A percentile compares a stretch with the other conserved stretches of the same genome.
phyloP scores from a whole-genome alignment of 2,888 invertebrate genomes.

The Heterodera filipjevi region DNA sequence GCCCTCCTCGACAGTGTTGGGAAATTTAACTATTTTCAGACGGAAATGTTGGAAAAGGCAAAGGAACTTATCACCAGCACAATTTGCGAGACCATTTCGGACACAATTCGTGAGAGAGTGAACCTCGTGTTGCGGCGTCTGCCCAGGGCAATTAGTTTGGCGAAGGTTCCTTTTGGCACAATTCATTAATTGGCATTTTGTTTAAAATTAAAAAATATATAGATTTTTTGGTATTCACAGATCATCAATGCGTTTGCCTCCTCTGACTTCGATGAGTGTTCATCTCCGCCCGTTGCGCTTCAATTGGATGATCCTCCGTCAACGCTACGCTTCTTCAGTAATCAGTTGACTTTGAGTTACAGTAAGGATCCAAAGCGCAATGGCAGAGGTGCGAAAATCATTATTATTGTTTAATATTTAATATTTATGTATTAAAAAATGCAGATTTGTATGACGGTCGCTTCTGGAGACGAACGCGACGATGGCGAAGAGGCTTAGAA shows the following conservation, averaged over 20 bases:
- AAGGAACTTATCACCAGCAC: slow-evolving; percentile 44
- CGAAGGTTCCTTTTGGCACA: slow-evolving; percentile 29
- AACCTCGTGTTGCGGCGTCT: slow-evolving; percentile 40
- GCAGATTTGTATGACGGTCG: not conserved
- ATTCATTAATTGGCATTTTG: not conserved
- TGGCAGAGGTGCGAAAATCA: not conserved
- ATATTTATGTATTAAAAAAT: not conserved
- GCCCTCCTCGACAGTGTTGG: not conserved
- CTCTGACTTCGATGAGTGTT: not conserved
- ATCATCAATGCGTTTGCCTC: not conserved
- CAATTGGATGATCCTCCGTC: not conserved
- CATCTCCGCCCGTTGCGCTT: slow-evolving; percentile 1
- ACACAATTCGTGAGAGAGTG: slow-evolving; percentile 44
- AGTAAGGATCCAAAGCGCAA: not conserved
- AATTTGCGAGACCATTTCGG: slow-evolving; percentile 45
- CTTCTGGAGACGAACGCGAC: not conserved
- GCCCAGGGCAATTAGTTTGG: slow-evolving; percentile 38
- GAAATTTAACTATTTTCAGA: slow-evolving; percentile 35
- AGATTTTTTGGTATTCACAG: not conserved
- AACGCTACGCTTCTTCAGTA: slow-evolving; percentile 9
- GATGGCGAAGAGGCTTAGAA: not conserved
- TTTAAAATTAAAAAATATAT: not conserved
- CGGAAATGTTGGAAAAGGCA: slow-evolving; percentile 47
- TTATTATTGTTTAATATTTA: not conserved
- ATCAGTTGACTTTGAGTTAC: slow-evolving; percentile 13